These are phyloP conservation scores for Spisula subtruncata DNA, from an alignment of 2,888 invertebrate genomes.

Conservation along the genomic window DNA sequence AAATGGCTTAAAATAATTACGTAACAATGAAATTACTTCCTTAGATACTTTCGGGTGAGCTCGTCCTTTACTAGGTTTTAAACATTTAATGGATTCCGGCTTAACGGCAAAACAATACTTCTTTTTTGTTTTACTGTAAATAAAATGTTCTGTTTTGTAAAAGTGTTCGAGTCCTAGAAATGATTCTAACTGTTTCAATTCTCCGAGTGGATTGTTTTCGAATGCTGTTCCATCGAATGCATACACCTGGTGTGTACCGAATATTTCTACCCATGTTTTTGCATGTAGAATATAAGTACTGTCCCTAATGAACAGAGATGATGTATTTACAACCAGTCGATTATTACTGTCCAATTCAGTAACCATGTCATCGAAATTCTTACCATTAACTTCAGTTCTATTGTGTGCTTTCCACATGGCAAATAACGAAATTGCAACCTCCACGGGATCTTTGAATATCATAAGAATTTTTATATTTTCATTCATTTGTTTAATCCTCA, in stretches of 20 bases:
- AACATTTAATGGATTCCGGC: not conserved
- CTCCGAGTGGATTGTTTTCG: not conserved
- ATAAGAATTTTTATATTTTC: not conserved
- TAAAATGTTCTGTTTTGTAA: not conserved
- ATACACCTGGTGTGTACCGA: not conserved
- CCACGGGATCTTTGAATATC: not conserved
- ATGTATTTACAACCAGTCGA: not conserved
- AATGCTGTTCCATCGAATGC: not conserved
- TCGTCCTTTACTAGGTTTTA: not conserved
- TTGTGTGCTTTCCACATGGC: not conserved
- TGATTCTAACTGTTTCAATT: not conserved
- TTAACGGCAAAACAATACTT: not conserved
- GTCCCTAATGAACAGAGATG: not conserved
- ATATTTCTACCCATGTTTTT: not conserved
- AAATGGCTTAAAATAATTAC: not conserved
- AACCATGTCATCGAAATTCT: not conserved
- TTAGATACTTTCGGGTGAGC: not conserved
- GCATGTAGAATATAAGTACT: not conserved
- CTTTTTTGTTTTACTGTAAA: not conserved
- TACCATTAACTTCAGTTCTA: not conserved
- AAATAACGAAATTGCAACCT: not conserved
- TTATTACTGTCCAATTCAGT: not conserved
- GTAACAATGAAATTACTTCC: not conserved
- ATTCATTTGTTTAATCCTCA: not conserved
- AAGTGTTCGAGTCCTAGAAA: not conserved